A percentile compares a stretch with the other conserved stretches of the same genome.
These are phyloP conservation scores for Centropus unirufus DNA, from an alignment of 2,113 vertebrate species.

Conservation along the genomic window DNA sequence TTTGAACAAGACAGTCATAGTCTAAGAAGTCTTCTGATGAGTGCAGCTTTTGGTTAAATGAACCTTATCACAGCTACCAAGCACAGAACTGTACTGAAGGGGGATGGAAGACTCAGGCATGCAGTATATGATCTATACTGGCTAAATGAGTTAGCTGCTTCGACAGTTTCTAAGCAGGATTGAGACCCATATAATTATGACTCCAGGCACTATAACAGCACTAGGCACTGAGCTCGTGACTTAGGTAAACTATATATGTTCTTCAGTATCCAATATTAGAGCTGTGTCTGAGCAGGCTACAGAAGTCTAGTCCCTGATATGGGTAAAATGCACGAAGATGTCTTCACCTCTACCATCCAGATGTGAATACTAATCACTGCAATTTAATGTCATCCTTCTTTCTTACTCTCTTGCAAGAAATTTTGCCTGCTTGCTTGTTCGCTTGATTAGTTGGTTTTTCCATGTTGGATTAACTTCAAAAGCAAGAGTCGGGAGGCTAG, in stretches of 20 bases:
- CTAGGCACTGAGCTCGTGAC: background rate
- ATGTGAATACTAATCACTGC: background rate
- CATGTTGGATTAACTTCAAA: too few species aligned
- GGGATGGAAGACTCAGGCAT: background rate
- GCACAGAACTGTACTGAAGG: background rate
- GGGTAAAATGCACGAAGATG: background rate
- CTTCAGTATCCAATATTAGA: background rate
- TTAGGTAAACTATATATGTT: background rate
- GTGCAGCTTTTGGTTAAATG: background rate
- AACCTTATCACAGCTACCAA: background rate
- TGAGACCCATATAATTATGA: background rate
- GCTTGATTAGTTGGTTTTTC: too few species aligned
- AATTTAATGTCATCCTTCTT: background rate
- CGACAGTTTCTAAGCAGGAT: background rate
- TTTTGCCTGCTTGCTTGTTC: too few species aligned
- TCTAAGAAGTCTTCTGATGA: background rate
- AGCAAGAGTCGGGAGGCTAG: too few species aligned
- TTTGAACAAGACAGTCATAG: background rate
- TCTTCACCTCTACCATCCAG: background rate
- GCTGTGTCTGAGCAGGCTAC: background rate
- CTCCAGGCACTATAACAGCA: background rate
- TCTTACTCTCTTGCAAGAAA: too few species aligned
- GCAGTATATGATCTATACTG: background rate
- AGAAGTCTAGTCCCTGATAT: background rate
- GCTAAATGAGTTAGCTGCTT: background rate